Evolutionary conservation across 2,113 vertebrate genomes (phyloP).

Genomic region (Noctilio leporinus): DNA sequence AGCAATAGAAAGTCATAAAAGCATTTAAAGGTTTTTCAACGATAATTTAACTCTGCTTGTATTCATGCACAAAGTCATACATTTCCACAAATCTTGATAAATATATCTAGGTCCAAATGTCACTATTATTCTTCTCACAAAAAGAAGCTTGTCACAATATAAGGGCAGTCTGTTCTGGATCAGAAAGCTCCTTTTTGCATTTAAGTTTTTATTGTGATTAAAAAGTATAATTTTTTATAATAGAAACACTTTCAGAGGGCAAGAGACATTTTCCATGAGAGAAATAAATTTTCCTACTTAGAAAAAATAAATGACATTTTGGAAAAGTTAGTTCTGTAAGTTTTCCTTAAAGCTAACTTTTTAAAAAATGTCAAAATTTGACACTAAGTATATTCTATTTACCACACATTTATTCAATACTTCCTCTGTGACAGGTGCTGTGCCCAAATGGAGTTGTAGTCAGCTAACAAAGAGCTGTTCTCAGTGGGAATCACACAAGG

Average conservation of each 20-base stretch:
- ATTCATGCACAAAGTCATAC: slow-evolving; percentile 60
- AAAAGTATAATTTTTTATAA: slow-evolving; percentile 65
- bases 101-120: slow-evolving; percentile 65
- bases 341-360: slow-evolving; percentile 22
- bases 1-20: slow-evolving; percentile 50
- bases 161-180: slow-evolving; percentile 58
- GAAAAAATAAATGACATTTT: slow-evolving; percentile 21
- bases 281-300: slow-evolving; percentile 9
- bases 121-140: slow-evolving; percentile 57
- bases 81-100: slow-evolving; percentile 67
- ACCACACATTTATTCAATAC: not conserved
- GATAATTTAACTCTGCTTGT: slow-evolving; percentile 64
- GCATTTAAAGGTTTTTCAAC: slow-evolving; percentile 61
- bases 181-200: slow-evolving; percentile 52
- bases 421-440: not conserved
- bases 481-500: not conserved
- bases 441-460: not conserved
- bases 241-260: slow-evolving; percentile 51
- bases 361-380: not conserved
- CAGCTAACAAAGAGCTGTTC: not conserved
- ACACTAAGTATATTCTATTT: not conserved
- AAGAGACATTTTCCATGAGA: slow-evolving; percentile 25
- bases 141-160: slow-evolving; percentile 62
- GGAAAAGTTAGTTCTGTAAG: slow-evolving; percentile 15
- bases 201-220: slow-evolving; percentile 60